phyloP scores from a whole-genome alignment of 2,113 vertebrate genomes.

The Sphyrna mokarran region DNA sequence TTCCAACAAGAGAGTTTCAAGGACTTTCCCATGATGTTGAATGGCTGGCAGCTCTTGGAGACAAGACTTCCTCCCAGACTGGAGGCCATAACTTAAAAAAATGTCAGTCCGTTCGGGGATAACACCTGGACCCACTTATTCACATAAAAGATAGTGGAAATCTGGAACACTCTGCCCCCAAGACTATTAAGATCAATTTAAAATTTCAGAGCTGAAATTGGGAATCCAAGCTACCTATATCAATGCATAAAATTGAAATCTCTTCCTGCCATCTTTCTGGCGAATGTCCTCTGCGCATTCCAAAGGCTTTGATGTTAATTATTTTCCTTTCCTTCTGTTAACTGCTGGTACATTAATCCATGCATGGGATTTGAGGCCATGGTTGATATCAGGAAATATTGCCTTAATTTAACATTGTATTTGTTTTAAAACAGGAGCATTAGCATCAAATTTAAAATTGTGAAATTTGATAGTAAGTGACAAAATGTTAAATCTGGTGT shows the following conservation, averaged over 20 bases:
- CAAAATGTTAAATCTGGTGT: constrained; percentile 21
- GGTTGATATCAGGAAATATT: not conserved
- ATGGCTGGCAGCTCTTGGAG: not conserved
- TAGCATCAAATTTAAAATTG: not conserved
- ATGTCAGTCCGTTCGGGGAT: too few species aligned
- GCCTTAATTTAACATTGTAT: not conserved
- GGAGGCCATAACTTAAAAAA: too few species aligned
- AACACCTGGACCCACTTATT: too few species aligned
- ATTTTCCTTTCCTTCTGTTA: not conserved
- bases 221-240: not conserved
- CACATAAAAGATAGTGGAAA: too few species aligned
- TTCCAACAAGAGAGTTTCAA: not conserved
- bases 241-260: not conserved
- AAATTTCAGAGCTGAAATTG: too few species aligned
- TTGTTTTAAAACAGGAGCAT: not conserved
- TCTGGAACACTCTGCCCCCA: too few species aligned
- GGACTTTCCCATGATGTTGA: not conserved
- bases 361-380: too few species aligned
- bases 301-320: not conserved
- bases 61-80: too few species aligned
- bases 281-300: not conserved
- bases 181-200: too few species aligned
- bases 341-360: not conserved
- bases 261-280: not conserved
- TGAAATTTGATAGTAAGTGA: not conserved